Evolutionary conservation across 2,797 vertebrate genomes (phyloP), one percentile per base, ranked within the genome.

Genomic region (Fundulus diaphanus): DNA sequence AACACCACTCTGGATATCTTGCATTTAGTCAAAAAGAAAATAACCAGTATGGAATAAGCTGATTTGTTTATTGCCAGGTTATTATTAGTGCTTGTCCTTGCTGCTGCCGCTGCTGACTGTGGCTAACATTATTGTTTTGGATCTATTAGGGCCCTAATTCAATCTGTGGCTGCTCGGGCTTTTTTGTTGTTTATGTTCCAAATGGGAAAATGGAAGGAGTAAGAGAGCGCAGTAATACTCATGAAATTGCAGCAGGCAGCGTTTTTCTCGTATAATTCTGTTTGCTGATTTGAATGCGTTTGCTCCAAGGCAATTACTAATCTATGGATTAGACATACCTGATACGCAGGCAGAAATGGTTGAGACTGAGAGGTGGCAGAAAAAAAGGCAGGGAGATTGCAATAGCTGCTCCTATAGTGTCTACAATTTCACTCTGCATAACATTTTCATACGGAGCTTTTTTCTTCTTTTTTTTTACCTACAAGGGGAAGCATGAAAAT

Each of bases 231-330:
- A 67, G 88, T 89, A 86, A 93, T 87, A 81, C 88, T 89, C 77
- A 59, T 88, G 86, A 90, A 92, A 92, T 89, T 92, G 88, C 91
- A 89, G 83, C 79, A 81, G 91, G 88, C 90, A 90, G 93, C 90
- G 82, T 89, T 93, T 70, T 92, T 91, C 88, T 89, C 81, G 73
- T 82, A 79, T 89, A 90, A 92, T 94, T 90, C 90, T 84, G 89
- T 91, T 90, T 86, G 89, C 88, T 83, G 83, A 93, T 94, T 94
- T 92, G 87, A 94, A 93, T 93, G 85, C 88, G 84, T 88, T 91
- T 54, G 86, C 91, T 92, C 83, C 35, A 59, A 92, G 90, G 92
- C 89, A 93, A 92, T 93, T 91, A 90, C 90, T 90, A 92, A 93
- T 91, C 90, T 90, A 70, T 78, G 88, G 89, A 92, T 92, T 92